Evolutionary conservation across 2,888 invertebrate genomes (phyloP), one percentile per base, ranked within the genome.

Genomic region (Adela reaumurella): DNA sequence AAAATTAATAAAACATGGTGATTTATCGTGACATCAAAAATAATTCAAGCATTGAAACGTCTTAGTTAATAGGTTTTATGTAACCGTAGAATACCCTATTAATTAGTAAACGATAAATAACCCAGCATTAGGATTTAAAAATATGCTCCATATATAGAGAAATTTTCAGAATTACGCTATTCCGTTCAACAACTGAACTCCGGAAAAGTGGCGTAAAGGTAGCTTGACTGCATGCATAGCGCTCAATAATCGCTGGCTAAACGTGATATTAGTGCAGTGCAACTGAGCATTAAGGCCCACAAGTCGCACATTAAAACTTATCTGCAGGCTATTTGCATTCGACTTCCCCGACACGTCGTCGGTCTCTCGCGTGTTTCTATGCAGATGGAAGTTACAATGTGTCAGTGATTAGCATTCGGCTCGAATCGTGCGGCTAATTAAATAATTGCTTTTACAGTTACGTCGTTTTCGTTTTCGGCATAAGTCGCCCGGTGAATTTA

Each of bases 241-340:
- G 59, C 70, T 72, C 69, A 74, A 74, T 76, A 77, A 77, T 74
- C 69, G 65, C 67, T 68, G 70, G 68, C 68, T 67, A 69, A 74
- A 77, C 77, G 77, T 77, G 77, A 76, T 76, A 74, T 77, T 74
- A 77, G 74, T 64, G 61, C 62, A 66, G 62, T 67, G 69, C 69
- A 74, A 73, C 70, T 65, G 60, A 59, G 62, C 70, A 77, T 78
- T 78, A 73, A 63, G 67, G 63, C 60, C 59, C 64, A 58, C 65
- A 56, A 66, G 65, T 67, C 69, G 58, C 61, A 66, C 70, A 78
- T 78, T 78, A 77, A 74, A 74, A 74, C 70, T 76, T 77, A 76
- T 77, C 76, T 74, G 66, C 63, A 3, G 67, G 72, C 67, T 68
- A 72, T 73, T 74, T 74, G 71, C 71, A 72, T 74, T 74, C 65